Conservation (phyloP, 2,797 vertebrate genomes). For the Propithecus perrieri region DNA sequence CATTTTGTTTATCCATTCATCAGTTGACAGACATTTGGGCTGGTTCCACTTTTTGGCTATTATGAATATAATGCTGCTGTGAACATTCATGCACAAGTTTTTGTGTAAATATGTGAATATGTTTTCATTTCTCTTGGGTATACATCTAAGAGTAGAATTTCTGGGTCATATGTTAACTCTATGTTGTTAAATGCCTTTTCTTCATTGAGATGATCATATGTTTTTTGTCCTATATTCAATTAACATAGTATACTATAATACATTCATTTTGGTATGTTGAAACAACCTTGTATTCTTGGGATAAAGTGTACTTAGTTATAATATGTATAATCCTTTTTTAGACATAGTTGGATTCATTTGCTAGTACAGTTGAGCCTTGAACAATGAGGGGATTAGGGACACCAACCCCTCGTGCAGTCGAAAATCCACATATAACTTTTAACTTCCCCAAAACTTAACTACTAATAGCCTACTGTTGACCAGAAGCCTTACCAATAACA, state of each 20-base stretch:
- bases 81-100: neutral
- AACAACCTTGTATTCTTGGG: neutral
- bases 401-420: accelerated
- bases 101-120: neutral
- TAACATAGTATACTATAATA: neutral
- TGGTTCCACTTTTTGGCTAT: neutral
- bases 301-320: neutral
- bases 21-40: neutral
- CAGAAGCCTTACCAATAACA: neutral
- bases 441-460: neutral
- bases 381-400: neutral
- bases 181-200: neutral
- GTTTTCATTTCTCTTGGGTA: neutral
- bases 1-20: neutral
- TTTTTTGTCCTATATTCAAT: neutral
- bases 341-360: neutral
- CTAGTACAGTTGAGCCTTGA: neutral
- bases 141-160: neutral
- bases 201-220: neutral
- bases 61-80: neutral
- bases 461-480: neutral
- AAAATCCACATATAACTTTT: neutral
- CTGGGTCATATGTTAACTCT: neutral
- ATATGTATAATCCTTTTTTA: neutral
- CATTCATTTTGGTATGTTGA: neutral